Evolutionary conservation across 2,797 vertebrate species (phyloP), one percentile per base, ranked within the genome.

Genomic region (Pogoniulus pusillus): DNA sequence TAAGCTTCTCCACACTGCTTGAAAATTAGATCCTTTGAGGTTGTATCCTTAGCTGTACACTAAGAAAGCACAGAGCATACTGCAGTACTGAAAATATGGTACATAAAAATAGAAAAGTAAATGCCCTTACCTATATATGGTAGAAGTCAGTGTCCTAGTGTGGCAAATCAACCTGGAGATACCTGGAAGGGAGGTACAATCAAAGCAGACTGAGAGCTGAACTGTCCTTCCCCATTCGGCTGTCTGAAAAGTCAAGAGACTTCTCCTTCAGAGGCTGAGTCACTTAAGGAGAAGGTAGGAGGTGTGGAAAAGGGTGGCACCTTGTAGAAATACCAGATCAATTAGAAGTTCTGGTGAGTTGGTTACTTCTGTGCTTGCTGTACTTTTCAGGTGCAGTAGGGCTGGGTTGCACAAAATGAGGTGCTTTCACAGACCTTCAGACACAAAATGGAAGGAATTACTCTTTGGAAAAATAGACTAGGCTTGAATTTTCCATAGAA

Each of bases 261-360:
- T 97, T 96, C 94, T 96, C 75, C 58, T 90, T 93, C 55, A 59
- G 88, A 60, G 69, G 71, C 93, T 98, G 98, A 98, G 95, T 98
- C 97, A 98, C 82, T 74, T 93, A 83, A 94, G 94, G 96, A 97
- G 95, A 96, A 97, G 96, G 96, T 84, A 88, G 96, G 96, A 96
- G 96, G 98, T 96, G 95, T 96, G 96, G 97, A 97, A 98, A 93
- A 97, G 97, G 98, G 97, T 97, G 98, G 97, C 95, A 97, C 97
- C 97, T 92, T 93, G 75, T 87, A 94, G 92, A 97, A 97, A 97
- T 97, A 97, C 97, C 95, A 94, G 77, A 94, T 97, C 96, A 93
- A 95, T 96, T 94, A 95, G 92, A 95, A 93, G 85, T 86, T 93
- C 51, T 2, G 4, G 90, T 93, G 95, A 95, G 60, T 59, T 82